Evolutionary conservation across 2,888 invertebrate species (phyloP).

Genomic region (Drosophila macrospina): DNA sequence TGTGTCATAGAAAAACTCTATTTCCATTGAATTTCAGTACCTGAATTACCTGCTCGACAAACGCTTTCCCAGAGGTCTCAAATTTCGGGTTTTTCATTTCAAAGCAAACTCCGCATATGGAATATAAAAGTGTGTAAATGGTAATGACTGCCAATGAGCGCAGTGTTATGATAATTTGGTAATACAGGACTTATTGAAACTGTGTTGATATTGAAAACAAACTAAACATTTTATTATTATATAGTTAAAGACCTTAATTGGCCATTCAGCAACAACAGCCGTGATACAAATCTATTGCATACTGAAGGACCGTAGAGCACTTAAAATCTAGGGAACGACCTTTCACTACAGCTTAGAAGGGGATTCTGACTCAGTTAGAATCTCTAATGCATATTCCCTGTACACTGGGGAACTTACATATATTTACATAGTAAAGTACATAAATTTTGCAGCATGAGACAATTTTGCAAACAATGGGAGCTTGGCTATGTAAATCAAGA

Average conservation of each 20-base stretch:
- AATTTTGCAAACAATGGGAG: slow-evolving; percentile 62
- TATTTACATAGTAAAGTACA: slow-evolving; percentile 64
- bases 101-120: not conserved
- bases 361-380: slow-evolving; percentile 1
- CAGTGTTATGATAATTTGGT: not conserved
- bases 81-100: slow-evolving; percentile 19
- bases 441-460: slow-evolving; percentile 65
- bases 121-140: slow-evolving; percentile 1
- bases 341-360: not conserved
- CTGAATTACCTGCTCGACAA: slow-evolving; percentile 35
- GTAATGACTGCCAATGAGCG: not conserved
- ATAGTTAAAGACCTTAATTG: slow-evolving; percentile 30
- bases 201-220: slow-evolving; percentile 28
- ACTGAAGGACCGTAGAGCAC: slow-evolving; percentile 27
- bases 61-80: slow-evolving; percentile 30
- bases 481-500: slow-evolving; percentile 51
- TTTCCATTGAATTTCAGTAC: slow-evolving; percentile 66
- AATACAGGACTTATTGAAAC: not conserved
- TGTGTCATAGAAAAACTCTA: slow-evolving; percentile 47
- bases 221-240: slow-evolving; percentile 38
- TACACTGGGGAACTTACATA: slow-evolving; percentile 25
- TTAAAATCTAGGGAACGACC: slow-evolving; percentile 40
- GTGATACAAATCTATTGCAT: slow-evolving; percentile 43
- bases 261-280: slow-evolving; percentile 27
- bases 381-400: slow-evolving; percentile 20